Conservation (phyloP, 2,888 invertebrate species). For the Pandemis heparana region DNA sequence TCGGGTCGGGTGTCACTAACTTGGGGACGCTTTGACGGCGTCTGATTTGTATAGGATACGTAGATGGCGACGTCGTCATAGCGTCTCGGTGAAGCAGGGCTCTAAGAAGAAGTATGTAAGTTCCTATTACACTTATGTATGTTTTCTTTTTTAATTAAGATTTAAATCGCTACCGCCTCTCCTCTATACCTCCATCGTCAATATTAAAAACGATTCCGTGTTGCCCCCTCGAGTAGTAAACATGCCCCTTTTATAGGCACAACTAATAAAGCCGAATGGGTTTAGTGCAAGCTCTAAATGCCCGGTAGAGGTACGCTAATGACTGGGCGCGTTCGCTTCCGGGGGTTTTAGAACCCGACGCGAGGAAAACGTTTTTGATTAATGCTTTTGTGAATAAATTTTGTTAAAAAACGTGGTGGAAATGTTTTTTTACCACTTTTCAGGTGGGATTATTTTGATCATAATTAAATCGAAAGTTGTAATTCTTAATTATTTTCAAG, state of each 20-base stretch:
- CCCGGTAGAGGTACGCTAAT: slow-evolving; percentile 33
- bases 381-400: not conserved
- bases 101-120: no score
- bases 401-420: not conserved
- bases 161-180: slow-evolving; percentile 12
- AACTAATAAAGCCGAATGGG: slow-evolving; percentile 74
- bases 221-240: slow-evolving; percentile 64
- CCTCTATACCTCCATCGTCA: slow-evolving; percentile 44
- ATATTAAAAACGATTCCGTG: slow-evolving; percentile 74
- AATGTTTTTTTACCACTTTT: not conserved
- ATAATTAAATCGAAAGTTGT: no score
- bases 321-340: slow-evolving; percentile 34
- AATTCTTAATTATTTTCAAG: no score
- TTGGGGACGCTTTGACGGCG: no score
- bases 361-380: not conserved
- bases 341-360: slow-evolving; percentile 4
- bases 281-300: slow-evolving; percentile 28
- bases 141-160: not conserved
- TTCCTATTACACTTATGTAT: no score
- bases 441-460: no score
- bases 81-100: no score
- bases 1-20: no score
- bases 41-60: no score
- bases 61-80: no score
- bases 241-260: slow-evolving; percentile 77